Percentiles rank a stretch among this genome's conserved stretches.
Evolutionary conservation across 1,140 invertebrate genomes (phyloP).

Genomic region (Cephus cinctus): DNA sequence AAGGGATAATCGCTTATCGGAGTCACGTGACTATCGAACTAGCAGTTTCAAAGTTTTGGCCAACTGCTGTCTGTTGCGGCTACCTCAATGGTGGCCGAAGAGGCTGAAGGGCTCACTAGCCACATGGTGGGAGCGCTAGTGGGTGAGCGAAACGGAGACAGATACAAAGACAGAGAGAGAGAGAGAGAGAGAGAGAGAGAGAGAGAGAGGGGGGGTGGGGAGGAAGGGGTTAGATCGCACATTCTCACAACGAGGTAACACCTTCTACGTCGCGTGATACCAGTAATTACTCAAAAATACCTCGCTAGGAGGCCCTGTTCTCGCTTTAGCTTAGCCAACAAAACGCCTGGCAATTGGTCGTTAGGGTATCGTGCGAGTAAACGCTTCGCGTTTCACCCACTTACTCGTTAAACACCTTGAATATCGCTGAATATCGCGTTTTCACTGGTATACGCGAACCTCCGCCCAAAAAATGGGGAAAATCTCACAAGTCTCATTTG

Average conservation of each 20-base stretch:
- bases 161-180: conserved; percentile 12
- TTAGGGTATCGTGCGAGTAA: conserved; percentile 49
- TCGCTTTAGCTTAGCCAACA: conserved; percentile 44
- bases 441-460: too few relatives aligned
- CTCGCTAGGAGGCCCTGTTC: conserved; percentile 34
- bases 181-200: conserved; percentile 14
- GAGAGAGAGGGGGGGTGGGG: conserved; percentile 1
- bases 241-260: conserved; percentile 34
- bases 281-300: conserved; percentile 53
- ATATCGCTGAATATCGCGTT: too few relatives aligned
- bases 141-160: not conserved
- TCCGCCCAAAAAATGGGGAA: too few relatives aligned
- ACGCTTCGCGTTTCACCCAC: conserved; percentile 40
- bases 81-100: conserved; percentile 16
- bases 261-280: conserved; percentile 51
- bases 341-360: conserved; percentile 40
- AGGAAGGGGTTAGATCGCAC: conserved; percentile 9
- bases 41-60: conserved; percentile 46
- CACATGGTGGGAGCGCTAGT: conserved; percentile 11
- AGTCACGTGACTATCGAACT: conserved; percentile 46
- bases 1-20: conserved; percentile 44
- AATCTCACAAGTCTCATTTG: too few relatives aligned
- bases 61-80: conserved; percentile 32
- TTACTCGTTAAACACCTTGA: too few relatives aligned
- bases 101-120: conserved; percentile 17